Percentiles rank a stretch among this genome's conserved stretches.
Conservation (phyloP, 2,888 invertebrate species). For the Smittia sp. region DNA sequence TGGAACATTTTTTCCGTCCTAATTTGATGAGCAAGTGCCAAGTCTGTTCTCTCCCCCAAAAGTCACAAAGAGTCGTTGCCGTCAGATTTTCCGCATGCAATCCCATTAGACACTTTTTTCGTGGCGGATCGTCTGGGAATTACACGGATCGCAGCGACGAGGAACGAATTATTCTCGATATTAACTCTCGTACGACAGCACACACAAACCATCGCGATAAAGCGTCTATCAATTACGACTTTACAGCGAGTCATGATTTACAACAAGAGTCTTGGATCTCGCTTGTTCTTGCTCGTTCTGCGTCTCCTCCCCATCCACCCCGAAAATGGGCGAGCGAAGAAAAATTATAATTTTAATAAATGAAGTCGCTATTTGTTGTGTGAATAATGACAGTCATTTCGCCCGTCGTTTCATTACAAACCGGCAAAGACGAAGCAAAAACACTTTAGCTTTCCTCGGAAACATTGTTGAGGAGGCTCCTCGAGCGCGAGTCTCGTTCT, state of each 20-base stretch:
- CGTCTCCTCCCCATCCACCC: neutral
- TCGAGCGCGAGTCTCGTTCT: neutral
- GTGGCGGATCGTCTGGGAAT: constrained; percentile 16
- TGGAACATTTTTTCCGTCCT: neutral
- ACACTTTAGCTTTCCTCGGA: constrained; percentile 17
- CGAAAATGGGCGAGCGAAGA: neutral
- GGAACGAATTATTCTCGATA: constrained; percentile 7
- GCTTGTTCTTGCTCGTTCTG: neutral
- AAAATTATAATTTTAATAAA: constrained; percentile 20
- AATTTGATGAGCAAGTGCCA: neutral
- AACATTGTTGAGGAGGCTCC: constrained; percentile 9
- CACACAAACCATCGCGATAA: neutral
- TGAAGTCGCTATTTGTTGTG: constrained; percentile 17
- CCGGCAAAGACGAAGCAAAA: constrained; percentile 21
- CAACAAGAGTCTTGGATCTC: neutral
- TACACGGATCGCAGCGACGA: constrained; percentile 6
- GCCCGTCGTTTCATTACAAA: constrained; percentile 33
- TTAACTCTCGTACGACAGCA: constrained; percentile 6
- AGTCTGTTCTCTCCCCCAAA: neutral
- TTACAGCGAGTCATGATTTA: neutral
- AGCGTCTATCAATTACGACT: neutral
- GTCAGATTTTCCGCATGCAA: neutral
- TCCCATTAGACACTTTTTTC: constrained; percentile 14
- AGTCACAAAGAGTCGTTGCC: neutral
- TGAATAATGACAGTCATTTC: constrained; percentile 40